A percentile compares a stretch with the other conserved stretches of the same genome.
Conservation (phyloP, 1,140 invertebrate genomes). For the Spodoptera litura region DNA sequence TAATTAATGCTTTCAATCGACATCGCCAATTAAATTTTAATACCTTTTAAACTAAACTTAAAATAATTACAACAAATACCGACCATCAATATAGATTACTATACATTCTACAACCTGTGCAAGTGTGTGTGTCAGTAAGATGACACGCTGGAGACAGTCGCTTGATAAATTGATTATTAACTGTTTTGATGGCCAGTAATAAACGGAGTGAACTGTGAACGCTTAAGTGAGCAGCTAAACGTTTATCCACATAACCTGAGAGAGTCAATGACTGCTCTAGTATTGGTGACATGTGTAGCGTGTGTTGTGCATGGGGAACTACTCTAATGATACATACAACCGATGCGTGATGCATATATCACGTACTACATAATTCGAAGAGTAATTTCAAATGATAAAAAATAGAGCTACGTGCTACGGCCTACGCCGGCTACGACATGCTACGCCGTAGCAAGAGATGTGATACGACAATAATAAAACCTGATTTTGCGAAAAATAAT, state of each 20-base stretch:
- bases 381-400: neutral
- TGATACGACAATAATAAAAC: neutral
- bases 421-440: constrained; percentile 2
- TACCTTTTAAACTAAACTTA: too few species aligned
- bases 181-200: neutral
- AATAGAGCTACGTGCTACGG: constrained; percentile 4
- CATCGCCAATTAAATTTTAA: too few species aligned
- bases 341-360: too few species aligned
- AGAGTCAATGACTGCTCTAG: constrained; percentile 1
- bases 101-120: too few species aligned
- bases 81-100: too few species aligned
- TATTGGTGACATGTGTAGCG: neutral
- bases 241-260: constrained; percentile 7
- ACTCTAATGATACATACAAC: too few species aligned
- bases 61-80: too few species aligned
- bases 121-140: neutral
- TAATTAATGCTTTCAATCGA: too few species aligned
- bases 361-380: too few species aligned
- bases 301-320: neutral
- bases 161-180: constrained; percentile 27
- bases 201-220: neutral
- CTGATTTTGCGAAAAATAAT: too few species aligned
- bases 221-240: constrained; percentile 4
- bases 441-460: neutral
- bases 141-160: constrained; percentile 11